A percentile compares a stretch with the other conserved stretches of the same genome.
Conservation (phyloP, 2,113 vertebrate genomes). For the Hystrix brachyura region DNA sequence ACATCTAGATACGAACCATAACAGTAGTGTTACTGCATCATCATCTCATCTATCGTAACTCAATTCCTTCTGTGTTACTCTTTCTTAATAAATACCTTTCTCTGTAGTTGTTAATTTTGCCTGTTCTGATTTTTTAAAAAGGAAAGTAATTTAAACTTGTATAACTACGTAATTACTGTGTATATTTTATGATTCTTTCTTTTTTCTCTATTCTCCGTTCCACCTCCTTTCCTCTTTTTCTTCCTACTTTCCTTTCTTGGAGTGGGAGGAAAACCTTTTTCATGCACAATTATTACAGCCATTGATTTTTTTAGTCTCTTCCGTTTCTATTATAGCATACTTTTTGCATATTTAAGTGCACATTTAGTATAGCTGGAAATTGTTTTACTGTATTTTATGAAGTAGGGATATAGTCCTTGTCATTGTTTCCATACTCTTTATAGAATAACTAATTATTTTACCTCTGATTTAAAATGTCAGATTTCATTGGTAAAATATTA, state of each 20-base stretch:
- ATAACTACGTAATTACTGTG: neutral
- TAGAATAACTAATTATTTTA: neutral
- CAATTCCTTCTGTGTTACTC: neutral
- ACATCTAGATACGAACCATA: no score
- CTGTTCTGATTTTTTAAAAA: neutral
- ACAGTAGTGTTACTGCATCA: neutral
- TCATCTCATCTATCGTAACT: neutral
- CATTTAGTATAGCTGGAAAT: neutral
- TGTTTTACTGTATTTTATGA: neutral
- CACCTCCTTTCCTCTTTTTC: neutral
- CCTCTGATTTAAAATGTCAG: slow-evolving; percentile 2
- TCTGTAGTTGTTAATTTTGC: slow-evolving; percentile 3
- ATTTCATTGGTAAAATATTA: slow-evolving; percentile 16
- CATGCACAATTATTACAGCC: neutral
- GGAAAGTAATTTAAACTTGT: neutral
- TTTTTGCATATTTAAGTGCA: neutral
- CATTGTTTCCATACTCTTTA: neutral
- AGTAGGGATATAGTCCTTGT: neutral
- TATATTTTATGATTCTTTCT: neutral
- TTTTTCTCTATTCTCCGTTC: neutral
- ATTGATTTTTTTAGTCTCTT: neutral
- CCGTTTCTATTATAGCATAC: neutral
- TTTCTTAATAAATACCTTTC: neutral
- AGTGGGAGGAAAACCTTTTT: neutral
- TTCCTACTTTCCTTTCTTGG: neutral